These are phyloP conservation scores for Drosophila nr. perissopoda DNA, from an alignment of 2,888 invertebrate species.

Conservation along the genomic window DNA sequence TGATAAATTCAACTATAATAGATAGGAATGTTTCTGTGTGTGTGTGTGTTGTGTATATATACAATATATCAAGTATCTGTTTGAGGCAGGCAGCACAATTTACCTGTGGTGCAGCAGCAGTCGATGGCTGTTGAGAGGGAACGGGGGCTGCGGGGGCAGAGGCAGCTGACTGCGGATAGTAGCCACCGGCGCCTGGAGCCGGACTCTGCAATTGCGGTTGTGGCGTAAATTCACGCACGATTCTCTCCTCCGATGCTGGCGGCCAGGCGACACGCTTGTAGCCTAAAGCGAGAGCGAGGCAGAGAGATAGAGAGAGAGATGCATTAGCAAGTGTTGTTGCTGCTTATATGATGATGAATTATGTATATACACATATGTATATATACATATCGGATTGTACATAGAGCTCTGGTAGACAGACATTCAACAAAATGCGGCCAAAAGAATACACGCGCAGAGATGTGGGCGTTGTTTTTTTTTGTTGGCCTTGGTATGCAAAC, in stretches of 20 bases:
- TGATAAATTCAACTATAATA: slow-evolving; percentile 3
- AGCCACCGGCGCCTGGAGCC: slow-evolving; percentile 67
- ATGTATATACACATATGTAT: slow-evolving; percentile 6
- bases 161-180: slow-evolving; percentile 59
- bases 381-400: slow-evolving; percentile 5
- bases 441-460: slow-evolving; percentile 49
- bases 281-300: slow-evolving; percentile 85
- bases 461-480: slow-evolving; percentile 57
- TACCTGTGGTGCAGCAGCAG: slow-evolving; percentile 78
- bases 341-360: background rate
- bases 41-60: slow-evolving; percentile 22
- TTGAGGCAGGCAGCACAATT: slow-evolving; percentile 36
- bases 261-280: slow-evolving; percentile 95
- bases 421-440: slow-evolving; percentile 76
- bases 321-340: slow-evolving; percentile 13
- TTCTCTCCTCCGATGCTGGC: slow-evolving; percentile 89
- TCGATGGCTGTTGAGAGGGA: background rate
- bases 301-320: background rate
- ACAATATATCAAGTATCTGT: slow-evolving; percentile 18
- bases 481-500: slow-evolving; percentile 54
- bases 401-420: slow-evolving; percentile 17
- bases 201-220: slow-evolving; percentile 81
- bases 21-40: slow-evolving; percentile 7
- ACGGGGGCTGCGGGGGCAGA: slow-evolving; percentile 10
- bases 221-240: slow-evolving; percentile 86